Evolutionary conservation across 2,888 invertebrate genomes (phyloP).

Genomic region (Dione juno): DNA sequence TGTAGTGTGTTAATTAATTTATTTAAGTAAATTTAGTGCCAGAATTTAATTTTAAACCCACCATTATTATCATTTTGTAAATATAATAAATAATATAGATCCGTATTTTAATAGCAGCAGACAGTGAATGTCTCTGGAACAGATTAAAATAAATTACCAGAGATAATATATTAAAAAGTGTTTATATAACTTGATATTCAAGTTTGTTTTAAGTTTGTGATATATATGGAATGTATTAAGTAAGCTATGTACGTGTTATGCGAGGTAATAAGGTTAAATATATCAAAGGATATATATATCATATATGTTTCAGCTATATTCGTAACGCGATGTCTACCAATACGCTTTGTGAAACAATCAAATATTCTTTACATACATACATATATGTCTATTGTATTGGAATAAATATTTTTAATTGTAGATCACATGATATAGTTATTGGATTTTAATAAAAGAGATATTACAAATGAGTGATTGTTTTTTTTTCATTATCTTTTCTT

Average conservation of each 20-base stretch:
- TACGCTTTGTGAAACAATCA: constrained; percentile 30
- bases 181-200: constrained; percentile 47
- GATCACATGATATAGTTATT: constrained; percentile 39
- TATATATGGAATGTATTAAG: constrained; percentile 3
- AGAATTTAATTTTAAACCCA: constrained; percentile 42
- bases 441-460: constrained; percentile 52
- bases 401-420: constrained; percentile 28
- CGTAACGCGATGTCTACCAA: constrained; percentile 20
- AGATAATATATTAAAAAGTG: constrained; percentile 8
- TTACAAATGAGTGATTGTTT: constrained; percentile 40
- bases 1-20: constrained; percentile 32
- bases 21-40: constrained; percentile 34
- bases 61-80: constrained; percentile 40
- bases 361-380: not conserved
- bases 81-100: constrained; percentile 31
- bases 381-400: constrained; percentile 6
- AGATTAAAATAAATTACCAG: not conserved
- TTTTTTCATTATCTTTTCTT: not conserved
- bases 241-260: not conserved
- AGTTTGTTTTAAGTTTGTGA: constrained; percentile 40
- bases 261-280: not conserved
- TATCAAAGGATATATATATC: constrained; percentile 2
- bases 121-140: not conserved
- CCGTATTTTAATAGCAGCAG: constrained; percentile 10
- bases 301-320: constrained; percentile 7